Evolutionary conservation across 1,140 invertebrate species (phyloP).

Genomic region (Trinorchestia longiramus): DNA sequence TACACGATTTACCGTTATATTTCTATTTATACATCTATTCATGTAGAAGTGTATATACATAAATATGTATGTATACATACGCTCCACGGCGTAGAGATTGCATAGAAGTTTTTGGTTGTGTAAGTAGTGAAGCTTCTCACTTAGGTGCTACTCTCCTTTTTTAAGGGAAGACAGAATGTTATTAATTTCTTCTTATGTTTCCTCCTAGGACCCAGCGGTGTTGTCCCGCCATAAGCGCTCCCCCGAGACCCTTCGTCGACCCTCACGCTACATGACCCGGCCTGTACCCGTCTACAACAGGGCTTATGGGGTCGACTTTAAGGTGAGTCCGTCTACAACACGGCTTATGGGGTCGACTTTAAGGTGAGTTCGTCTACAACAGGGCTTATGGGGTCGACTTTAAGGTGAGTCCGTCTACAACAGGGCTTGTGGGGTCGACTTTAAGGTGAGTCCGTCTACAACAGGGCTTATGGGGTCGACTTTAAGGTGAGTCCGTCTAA

Average conservation of each 20-base stretch:
- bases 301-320: constrained; percentile 43
- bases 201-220: neutral
- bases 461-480: neutral
- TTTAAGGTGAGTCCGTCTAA: neutral
- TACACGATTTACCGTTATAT: too few relatives aligned
- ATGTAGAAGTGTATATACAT: too few relatives aligned
- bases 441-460: neutral
- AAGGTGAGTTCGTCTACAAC: neutral
- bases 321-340: neutral
- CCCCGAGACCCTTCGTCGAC: neutral
- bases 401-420: neutral
- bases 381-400: neutral
- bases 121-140: too few relatives aligned
- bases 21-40: too few relatives aligned
- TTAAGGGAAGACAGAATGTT: neutral
- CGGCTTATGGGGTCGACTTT: neutral
- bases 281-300: constrained; percentile 45
- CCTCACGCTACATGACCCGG: constrained; percentile 34
- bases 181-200: neutral
- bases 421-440: neutral
- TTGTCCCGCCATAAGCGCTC: neutral
- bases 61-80: too few relatives aligned
- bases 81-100: too few relatives aligned
- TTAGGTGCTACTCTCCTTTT: neutral
- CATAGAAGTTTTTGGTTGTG: too few relatives aligned